Percentiles rank a stretch among this genome's conserved stretches.
Conservation (phyloP, 1,140 invertebrate genomes). For the Drosophila auraria region DNA sequence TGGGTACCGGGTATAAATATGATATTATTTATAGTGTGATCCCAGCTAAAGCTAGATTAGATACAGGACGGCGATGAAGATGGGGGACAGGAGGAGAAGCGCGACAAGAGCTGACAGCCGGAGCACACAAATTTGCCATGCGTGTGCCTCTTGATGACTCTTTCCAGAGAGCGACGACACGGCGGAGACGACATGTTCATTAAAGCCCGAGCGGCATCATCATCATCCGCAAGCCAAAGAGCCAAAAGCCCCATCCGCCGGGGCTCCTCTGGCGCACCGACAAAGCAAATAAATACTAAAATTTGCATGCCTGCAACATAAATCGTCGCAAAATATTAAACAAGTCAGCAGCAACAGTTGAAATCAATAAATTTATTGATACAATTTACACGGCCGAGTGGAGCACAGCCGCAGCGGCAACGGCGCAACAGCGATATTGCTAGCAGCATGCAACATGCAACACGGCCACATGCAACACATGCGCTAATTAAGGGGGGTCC, state of each 20-base stretch:
- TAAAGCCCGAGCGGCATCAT: conserved; percentile 54
- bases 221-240: conserved; percentile 13
- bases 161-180: conserved; percentile 52
- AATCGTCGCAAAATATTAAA: conserved; percentile 83
- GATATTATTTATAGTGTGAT: conserved; percentile 6
- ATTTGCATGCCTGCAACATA: conserved; percentile 80
- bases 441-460: conserved; percentile 60
- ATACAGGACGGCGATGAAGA: not conserved
- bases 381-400: conserved; percentile 71
- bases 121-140: conserved; percentile 56
- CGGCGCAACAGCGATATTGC: conserved; percentile 25
- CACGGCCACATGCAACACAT: conserved; percentile 49
- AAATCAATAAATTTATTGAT: conserved; percentile 84
- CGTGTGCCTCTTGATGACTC: conserved; percentile 67
- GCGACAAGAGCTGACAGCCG: conserved; percentile 34
- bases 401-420: conserved; percentile 23
- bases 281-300: conserved; percentile 73
- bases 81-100: not conserved
- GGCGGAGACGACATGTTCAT: conserved; percentile 71
- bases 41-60: conserved; percentile 2
- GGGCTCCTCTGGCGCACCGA: conserved; percentile 35
- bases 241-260: not conserved
- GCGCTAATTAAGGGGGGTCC: conserved; percentile 72
- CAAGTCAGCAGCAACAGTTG: conserved; percentile 83
- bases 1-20: too few species aligned